These are phyloP conservation scores for Rhagoletis zephyria DNA, from an alignment of 1,140 invertebrate species.

Conservation along the genomic window DNA sequence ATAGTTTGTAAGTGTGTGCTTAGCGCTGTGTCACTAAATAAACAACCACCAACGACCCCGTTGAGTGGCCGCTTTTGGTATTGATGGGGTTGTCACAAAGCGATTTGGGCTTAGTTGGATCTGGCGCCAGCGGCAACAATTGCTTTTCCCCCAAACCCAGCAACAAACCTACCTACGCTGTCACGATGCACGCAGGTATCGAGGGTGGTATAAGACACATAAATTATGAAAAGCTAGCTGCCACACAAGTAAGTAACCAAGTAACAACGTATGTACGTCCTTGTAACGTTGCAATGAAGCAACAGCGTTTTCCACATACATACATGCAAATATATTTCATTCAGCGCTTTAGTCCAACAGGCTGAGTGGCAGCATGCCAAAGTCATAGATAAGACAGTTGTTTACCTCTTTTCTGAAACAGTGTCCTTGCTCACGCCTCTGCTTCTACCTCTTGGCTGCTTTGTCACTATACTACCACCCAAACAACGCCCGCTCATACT, in stretches of 20 bases:
- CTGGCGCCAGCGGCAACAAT: slow-evolving; percentile 40
- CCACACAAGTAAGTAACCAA: slow-evolving; percentile 38
- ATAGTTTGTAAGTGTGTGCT: neutral
- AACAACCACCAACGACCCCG: slow-evolving; percentile 39
- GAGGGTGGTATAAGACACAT: neutral
- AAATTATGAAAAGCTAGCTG: slow-evolving; percentile 40
- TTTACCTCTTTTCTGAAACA: slow-evolving; percentile 7
- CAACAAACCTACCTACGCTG: slow-evolving; percentile 1
- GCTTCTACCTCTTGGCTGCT: neutral
- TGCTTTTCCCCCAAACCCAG: neutral
- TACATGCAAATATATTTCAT: neutral
- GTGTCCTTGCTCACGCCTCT: slow-evolving; percentile 17
- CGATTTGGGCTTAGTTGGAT: neutral
- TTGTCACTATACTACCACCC: neutral
- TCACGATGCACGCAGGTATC: neutral
- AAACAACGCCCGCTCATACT: neutral
- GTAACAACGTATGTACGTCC: too few species aligned
- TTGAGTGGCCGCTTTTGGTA: slow-evolving; percentile 44
- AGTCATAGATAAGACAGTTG: slow-evolving; percentile 30
- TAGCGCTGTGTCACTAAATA: slow-evolving; percentile 37
- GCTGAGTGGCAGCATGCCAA: slow-evolving; percentile 22
- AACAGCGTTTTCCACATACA: slow-evolving; percentile 1
- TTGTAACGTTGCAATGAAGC: too few species aligned
- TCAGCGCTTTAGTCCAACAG: slow-evolving; percentile 7
- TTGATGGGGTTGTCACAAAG: neutral